Conservation (phyloP, 2,888 invertebrate genomes). For the Junonia oenone region DNA sequence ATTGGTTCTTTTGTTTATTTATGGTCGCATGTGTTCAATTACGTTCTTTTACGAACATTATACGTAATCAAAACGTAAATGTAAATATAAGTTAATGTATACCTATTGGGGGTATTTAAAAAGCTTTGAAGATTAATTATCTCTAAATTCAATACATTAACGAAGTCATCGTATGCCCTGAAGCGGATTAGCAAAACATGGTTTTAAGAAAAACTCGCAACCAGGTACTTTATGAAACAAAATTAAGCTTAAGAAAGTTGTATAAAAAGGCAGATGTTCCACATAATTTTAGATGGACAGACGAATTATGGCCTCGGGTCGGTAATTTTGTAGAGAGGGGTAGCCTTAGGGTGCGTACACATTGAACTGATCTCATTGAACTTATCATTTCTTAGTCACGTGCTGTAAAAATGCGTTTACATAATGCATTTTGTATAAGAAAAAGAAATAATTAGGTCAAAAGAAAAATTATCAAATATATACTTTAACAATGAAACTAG, state of each 20-base stretch:
- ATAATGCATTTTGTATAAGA: too few species aligned
- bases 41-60: too few species aligned
- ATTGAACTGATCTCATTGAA: background rate
- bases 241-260: conserved; percentile 26
- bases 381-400: background rate
- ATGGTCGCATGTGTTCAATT: background rate
- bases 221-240: conserved; percentile 19
- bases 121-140: background rate
- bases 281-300: conserved; percentile 35
- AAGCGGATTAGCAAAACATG: background rate
- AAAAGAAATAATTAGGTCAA: too few species aligned
- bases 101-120: background rate
- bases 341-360: conserved; percentile 28
- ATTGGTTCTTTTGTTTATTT: background rate
- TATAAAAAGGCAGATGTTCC: conserved; percentile 32
- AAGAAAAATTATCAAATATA: too few species aligned
- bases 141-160: background rate
- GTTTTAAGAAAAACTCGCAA: conserved; percentile 3
- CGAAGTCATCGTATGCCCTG: background rate
- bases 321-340: conserved; percentile 34
- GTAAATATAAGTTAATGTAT: too few species aligned
- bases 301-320: conserved; percentile 33
- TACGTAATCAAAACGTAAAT: too few species aligned
- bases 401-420: background rate
- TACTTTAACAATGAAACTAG: too few species aligned